Evolutionary conservation across 2,797 vertebrate genomes (phyloP).

Genomic region (Poecilia wingei): DNA sequence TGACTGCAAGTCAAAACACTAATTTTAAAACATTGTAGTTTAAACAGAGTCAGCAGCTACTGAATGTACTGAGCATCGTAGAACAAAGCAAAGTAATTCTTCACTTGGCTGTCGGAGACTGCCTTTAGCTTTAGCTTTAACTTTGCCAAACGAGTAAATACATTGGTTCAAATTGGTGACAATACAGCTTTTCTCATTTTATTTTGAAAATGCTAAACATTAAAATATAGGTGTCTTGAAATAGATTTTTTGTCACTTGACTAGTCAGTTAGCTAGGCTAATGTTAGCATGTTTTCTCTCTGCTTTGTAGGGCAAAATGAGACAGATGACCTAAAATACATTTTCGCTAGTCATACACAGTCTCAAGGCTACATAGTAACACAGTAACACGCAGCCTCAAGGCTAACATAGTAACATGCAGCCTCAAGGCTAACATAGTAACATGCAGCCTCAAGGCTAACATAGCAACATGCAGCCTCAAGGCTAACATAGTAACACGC

Average conservation of each 20-base stretch:
- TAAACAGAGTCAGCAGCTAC: not conserved
- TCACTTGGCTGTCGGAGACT: not conserved
- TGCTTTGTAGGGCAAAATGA: not conserved
- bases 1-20: constrained; percentile 5
- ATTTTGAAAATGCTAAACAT: not conserved
- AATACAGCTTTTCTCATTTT: not conserved
- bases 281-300: not conserved
- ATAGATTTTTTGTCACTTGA: not conserved
- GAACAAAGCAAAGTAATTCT: not conserved
- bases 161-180: not conserved
- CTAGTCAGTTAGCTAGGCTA: not conserved
- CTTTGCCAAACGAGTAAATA: not conserved
- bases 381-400: no score
- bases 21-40: not conserved
- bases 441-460: no score
- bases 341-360: not conserved
- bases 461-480: no score
- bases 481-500: no score
- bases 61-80: not conserved
- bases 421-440: no score
- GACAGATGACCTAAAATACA: not conserved
- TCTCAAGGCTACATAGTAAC: no score
- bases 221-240: not conserved
- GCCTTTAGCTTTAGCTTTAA: not conserved
- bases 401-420: no score